Base-by-base conservation (phyloP, 2,113 vertebrate genomes). In the Rostratula benghalensis region DNA sequence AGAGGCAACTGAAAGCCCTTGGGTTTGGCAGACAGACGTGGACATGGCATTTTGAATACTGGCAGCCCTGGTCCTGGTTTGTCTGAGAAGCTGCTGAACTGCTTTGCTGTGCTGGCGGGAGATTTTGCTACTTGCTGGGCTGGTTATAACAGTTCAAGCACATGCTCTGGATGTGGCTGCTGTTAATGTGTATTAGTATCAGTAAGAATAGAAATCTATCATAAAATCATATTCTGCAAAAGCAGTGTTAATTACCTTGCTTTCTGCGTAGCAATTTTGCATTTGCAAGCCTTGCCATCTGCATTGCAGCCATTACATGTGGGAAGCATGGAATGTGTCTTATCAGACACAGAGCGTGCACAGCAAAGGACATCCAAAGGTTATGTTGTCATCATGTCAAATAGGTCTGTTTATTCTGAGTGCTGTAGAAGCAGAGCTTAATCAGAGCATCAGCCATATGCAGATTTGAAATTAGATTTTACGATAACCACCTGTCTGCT, bases 401-500 rank as follows among this genome's bases (percentile, higher is more conserved):
- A 96, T 94, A 89, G 93, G 53, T 89, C 91, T 92, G 94, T 96
- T 97, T 95, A 95, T 94, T 92, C 92, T 63, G 92, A 91, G 83
- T 50, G 95, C 96, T 91, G 77, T 22, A 69, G 94, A 68, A 92
- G 94, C 95, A 70, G 90, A 91, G 94, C 93, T 96, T 95, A 91
- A 95, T 95, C 95, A 93, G 90, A 78, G 86, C 94, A 89, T 93
- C 87, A 94, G 94, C 96, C 96, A 73, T 96, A 96, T 92, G 95
- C 95, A 95, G 94, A 94, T 89, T 93, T 91, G 91, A 94, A 96
- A 96, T 97, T 94, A 96, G 95, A 96, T 96, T 96, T 96, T 92
- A 92, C 94, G 92, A 87, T 94, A 94, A 89, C 91, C 83, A 96
- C 96, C 96, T 95, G 90, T 93, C 92, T 93, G 53, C 80, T 90